Evolutionary conservation across 2,113 vertebrate genomes (phyloP), one percentile per base, ranked within the genome.

Genomic region (Holacanthus passer): DNA sequence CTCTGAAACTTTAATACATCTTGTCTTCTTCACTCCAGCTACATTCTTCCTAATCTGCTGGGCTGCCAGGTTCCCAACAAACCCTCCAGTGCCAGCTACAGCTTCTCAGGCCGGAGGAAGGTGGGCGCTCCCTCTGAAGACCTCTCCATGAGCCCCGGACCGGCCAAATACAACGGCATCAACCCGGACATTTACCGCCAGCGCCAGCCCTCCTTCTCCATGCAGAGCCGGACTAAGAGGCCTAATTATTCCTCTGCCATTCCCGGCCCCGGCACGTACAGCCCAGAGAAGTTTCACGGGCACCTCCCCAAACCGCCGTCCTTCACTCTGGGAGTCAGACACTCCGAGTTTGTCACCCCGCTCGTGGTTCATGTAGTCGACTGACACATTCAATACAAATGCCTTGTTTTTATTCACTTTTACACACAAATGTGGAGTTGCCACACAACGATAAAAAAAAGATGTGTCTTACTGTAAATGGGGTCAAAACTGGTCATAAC

Each of bases 261-360:
- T 0, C 97, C 97, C 0, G 97, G 97, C 0, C 97, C 97, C 0
- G 97, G 96, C 0, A 48, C 95, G 0, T 95, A 97, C 91, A 93
- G 91, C 77, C 96, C 97, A 0, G 96, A 98, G 84, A 96, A 91
- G 80, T 96, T 94, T 56, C 88, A 91, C 0, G 1, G 78, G 2
- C 95, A 95, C 74, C 94, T 91, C 50, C 88, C 88, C 37, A 90
- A 89, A 62, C 91, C 95, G 1, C 96, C 97, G 0, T 95, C 96
- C 0, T 97, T 94, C 84, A 95, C 94, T 22, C 86, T 97, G 89
- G 97, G 97, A 0, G 67, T 95, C 72, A 92, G 96, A 27, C 97
- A 96, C 90, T 96, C 96, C 0, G 96, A 95, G 79, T 94, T 94
- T 56, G 94, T 96, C 20, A 93, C 92, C 1, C 95, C 95, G 1